A percentile compares a stretch with the other conserved stretches of the same genome.
Evolutionary conservation across 2,797 vertebrate species (phyloP).

Genomic region (Geotria australis): DNA sequence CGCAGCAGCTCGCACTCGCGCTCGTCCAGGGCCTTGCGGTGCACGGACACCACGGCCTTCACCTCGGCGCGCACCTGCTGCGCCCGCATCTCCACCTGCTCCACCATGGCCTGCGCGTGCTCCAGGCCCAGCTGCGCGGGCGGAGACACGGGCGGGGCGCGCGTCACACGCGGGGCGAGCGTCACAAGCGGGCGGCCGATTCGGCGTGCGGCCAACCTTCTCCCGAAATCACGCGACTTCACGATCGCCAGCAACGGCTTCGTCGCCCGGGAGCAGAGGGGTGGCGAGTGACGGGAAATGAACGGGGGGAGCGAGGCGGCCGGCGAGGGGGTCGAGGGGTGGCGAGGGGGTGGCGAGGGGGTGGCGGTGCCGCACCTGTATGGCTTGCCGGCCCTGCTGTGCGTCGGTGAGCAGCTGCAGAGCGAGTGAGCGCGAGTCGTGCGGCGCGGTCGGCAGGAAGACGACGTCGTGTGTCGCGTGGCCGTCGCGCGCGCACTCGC

Average conservation of each 20-base stretch:
- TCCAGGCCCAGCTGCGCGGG: constrained; percentile 59
- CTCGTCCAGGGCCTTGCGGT: constrained; percentile 83
- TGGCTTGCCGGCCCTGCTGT: constrained; percentile 76
- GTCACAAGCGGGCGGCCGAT: no score
- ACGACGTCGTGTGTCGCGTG: constrained; percentile 41
- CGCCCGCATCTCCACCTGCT: constrained; percentile 89
- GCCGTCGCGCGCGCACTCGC: constrained; percentile 62
- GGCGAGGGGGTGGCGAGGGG: no score
- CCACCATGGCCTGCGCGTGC: constrained; percentile 75
- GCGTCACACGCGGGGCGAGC: no score
- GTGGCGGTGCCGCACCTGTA: constrained; percentile 28
- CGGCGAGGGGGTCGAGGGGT: no score
- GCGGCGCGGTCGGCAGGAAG: constrained; percentile 76
- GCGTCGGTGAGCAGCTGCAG: constrained; percentile 81
- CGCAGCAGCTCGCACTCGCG: constrained; percentile 82
- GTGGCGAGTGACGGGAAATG: no score
- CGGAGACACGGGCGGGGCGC: no score
- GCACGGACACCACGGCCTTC: constrained; percentile 58
- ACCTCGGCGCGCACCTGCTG: constrained; percentile 90
- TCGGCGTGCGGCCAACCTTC: no score
- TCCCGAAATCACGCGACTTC: no score
- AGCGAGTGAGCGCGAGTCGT: constrained; percentile 67
- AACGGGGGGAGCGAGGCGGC: no score
- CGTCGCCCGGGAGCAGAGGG: no score
- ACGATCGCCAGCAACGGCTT: no score